phyloP scores from a whole-genome alignment of 2,113 vertebrate species.

The western clawed frog (Xenopus tropicalis) region UCB_Xtro_10.0 CM004448.2:36121501-36122000 shows the following conservation, averaged over 20 bases:
- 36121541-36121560: too few relatives aligned
- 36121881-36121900: background rate
- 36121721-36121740: constrained; percentile 30
- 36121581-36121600: too few relatives aligned
- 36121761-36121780: constrained; percentile 12
- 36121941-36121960: background rate
- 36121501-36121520: too few relatives aligned
- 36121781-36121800: constrained; percentile 20
- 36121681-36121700: constrained; percentile 12
- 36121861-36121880: background rate
- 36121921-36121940: background rate
- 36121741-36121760: constrained; percentile 17
- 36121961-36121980: background rate
- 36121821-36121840: constrained; percentile 5
- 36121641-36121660: constrained; percentile 32
- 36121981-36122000: too few relatives aligned
- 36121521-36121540: too few relatives aligned
- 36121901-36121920: background rate
- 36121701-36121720: constrained; percentile 26
- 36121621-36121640: background rate
- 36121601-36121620: background rate
- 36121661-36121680: constrained; percentile 14
- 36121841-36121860: constrained; percentile 22
- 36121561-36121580: too few relatives aligned
- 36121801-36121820: constrained; percentile 15